phyloP scores from a whole-genome alignment of 1,140 invertebrate species.

The Platyscapa corneri region DNA sequence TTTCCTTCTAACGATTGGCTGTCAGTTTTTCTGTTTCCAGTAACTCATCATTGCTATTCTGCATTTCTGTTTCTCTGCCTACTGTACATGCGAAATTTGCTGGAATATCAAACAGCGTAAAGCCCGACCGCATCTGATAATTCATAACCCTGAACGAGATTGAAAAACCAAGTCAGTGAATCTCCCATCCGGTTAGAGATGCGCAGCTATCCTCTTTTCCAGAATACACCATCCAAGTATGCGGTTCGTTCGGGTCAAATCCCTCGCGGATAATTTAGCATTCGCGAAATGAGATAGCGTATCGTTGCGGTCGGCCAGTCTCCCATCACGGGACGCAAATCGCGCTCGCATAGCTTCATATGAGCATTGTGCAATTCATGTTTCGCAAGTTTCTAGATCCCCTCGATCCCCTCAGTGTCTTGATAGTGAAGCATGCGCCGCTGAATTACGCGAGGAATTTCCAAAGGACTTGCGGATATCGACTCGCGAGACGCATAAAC shows the following conservation, averaged over 20 bases:
- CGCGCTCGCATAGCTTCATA: constrained; percentile 7
- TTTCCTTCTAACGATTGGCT: too few relatives aligned
- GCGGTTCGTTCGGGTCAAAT: background rate
- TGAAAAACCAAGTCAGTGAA: constrained; percentile 30
- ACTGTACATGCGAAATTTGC: background rate
- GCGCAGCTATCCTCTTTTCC: background rate
- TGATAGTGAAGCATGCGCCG: too few relatives aligned
- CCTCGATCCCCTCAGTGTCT: background rate
- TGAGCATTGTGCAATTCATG: background rate
- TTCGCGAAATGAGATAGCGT: constrained; percentile 63
- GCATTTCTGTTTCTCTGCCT: background rate
- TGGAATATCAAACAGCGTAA: background rate
- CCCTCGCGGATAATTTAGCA: constrained; percentile 61
- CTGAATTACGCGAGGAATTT: background rate
- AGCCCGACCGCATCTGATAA: constrained; percentile 12
- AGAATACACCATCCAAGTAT: constrained; percentile 2
- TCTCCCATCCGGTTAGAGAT: background rate
- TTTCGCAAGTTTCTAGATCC: background rate
- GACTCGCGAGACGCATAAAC: background rate
- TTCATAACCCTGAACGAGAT: constrained; percentile 18
- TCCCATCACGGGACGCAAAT: background rate
- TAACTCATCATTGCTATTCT: background rate
- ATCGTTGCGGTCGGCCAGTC: constrained; percentile 55
- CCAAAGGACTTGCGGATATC: background rate
- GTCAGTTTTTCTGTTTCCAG: background rate